Evolutionary conservation across 2,797 vertebrate genomes (phyloP).

Genomic region (Eospalax fontanierii): DNA sequence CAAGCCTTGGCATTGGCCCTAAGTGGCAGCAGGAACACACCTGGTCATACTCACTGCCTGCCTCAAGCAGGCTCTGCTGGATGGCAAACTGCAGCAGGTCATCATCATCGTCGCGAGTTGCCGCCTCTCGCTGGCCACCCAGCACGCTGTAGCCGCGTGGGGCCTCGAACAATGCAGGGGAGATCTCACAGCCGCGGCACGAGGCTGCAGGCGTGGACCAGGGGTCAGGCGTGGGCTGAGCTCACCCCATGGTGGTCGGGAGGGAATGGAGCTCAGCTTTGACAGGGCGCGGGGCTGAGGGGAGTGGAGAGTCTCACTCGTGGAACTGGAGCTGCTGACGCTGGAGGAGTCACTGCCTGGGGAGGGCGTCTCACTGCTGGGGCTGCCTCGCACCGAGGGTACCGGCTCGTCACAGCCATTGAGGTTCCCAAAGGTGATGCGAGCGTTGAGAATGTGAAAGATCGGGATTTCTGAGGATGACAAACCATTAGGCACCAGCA

Average conservation of each 20-base stretch:
- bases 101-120: slow-evolving; percentile 95
- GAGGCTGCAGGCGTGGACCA: slow-evolving; percentile 90
- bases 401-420: slow-evolving; percentile 96
- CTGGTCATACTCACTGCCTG: slow-evolving; percentile 98
- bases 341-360: slow-evolving; percentile 98
- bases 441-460: slow-evolving; percentile 98
- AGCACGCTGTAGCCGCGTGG: slow-evolving; percentile 96
- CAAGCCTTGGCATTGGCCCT: fast-evolving
- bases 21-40: slow-evolving; percentile 84
- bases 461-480: slow-evolving; percentile 95
- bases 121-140: slow-evolving; percentile 95
- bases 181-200: slow-evolving; percentile 95
- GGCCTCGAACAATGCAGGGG: slow-evolving; percentile 95
- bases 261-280: background rate
- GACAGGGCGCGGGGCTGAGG: background rate
- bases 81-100: slow-evolving; percentile 97
- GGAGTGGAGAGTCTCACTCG: slow-evolving; percentile 89
- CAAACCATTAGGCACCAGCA: background rate
- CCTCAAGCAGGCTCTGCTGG: slow-evolving; percentile 98
- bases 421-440: slow-evolving; percentile 98
- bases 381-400: slow-evolving; percentile 90
- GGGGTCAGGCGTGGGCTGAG: background rate
- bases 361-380: slow-evolving; percentile 94
- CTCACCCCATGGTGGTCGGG: background rate
- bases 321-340: slow-evolving; percentile 98